Evolutionary conservation across 2,888 invertebrate genomes (phyloP).

Genomic region (Tupiocoris notatus): DNA sequence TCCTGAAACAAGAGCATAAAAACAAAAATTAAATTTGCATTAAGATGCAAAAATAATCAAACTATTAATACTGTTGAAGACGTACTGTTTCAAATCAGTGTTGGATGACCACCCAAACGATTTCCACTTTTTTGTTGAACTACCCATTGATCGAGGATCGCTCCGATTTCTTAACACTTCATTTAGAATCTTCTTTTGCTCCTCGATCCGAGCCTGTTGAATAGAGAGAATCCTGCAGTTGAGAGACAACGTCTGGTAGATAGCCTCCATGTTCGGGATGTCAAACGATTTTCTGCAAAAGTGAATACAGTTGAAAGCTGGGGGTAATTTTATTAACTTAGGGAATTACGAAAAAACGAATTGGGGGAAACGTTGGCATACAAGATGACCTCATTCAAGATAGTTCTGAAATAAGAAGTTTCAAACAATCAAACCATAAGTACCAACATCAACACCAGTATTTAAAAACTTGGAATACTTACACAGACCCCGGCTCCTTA

Average conservation of each 20-base stretch:
- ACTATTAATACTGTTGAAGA: background rate
- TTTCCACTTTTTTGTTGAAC: conserved; percentile 7
- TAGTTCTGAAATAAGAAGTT: too few relatives aligned
- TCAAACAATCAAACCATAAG: too few relatives aligned
- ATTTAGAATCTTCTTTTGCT: conserved; percentile 37
- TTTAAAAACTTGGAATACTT: conserved; percentile 1
- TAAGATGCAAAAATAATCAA: background rate
- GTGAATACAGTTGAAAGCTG: too few relatives aligned
- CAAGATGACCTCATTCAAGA: too few relatives aligned
- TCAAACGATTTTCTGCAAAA: conserved; percentile 56
- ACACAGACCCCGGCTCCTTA: conserved; percentile 25
- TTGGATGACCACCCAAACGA: background rate
- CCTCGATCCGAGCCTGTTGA: conserved; percentile 55
- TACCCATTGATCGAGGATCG: conserved; percentile 18
- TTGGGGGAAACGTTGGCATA: too few relatives aligned
- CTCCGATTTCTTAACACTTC: conserved; percentile 1
- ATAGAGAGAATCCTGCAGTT: conserved; percentile 67
- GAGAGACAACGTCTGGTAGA: conserved; percentile 75
- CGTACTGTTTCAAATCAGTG: conserved; percentile 3
- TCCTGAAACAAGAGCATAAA: conserved; percentile 26
- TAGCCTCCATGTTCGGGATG: conserved; percentile 70
- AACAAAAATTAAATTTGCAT: background rate
- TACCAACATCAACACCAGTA: too few relatives aligned
- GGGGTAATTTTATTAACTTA: too few relatives aligned
- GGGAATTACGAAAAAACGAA: too few relatives aligned